Conservation (phyloP, 2,113 vertebrate species). For the Prunella himalayana region DNA sequence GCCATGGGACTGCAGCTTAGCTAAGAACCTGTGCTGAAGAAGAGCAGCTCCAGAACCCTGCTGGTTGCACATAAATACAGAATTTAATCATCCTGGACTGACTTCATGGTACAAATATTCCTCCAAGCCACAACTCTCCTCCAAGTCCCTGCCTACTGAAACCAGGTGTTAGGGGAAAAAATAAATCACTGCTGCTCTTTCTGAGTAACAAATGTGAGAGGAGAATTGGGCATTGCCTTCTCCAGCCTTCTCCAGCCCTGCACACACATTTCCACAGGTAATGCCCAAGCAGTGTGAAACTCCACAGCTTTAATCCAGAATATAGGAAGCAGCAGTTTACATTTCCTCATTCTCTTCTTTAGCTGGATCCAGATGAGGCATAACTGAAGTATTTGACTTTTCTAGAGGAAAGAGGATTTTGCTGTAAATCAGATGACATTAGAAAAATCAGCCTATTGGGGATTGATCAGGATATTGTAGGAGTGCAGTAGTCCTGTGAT, state of each 20-base stretch:
- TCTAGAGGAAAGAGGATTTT: background rate
- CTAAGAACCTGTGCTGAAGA: background rate
- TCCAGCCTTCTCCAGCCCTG: background rate
- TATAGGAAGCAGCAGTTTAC: background rate
- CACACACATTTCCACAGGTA: background rate
- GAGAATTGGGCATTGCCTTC: background rate
- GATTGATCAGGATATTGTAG: background rate
- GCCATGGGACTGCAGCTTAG: background rate
- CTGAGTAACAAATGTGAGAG: background rate
- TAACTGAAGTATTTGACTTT: background rate
- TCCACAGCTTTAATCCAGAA: background rate
- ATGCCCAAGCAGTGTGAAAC: background rate
- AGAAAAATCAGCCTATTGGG: background rate
- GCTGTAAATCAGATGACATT: background rate
- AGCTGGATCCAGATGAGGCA: background rate
- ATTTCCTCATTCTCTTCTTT: background rate
- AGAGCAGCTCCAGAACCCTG: background rate
- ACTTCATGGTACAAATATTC: background rate
- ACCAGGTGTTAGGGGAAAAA: background rate
- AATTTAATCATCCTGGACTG: background rate
- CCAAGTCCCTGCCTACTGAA: background rate
- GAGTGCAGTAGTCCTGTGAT: background rate
- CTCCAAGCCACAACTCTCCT: background rate
- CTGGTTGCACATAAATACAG: fast-evolving
- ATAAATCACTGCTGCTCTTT: background rate